These are phyloP conservation scores for Pristionchus japonicus DNA, from an alignment of 2,888 invertebrate species.

Conservation along the genomic window DNA sequence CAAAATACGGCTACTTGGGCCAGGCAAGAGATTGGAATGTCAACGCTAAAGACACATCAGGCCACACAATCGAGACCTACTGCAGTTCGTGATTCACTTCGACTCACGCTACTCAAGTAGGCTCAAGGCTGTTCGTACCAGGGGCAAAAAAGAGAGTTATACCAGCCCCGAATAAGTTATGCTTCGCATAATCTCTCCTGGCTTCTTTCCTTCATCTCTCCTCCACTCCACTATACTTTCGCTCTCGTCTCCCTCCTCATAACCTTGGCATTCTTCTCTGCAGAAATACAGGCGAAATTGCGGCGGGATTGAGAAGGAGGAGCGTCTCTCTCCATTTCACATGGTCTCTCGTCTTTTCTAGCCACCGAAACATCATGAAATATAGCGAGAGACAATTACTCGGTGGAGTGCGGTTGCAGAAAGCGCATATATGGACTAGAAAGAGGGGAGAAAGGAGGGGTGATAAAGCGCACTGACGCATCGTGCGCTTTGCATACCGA, in stretches of 20 bases:
- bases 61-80: not conserved
- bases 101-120: not conserved
- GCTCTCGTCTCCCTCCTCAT: not conserved
- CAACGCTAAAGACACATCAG: not conserved
- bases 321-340: not conserved
- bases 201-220: not conserved
- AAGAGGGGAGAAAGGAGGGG: not conserved
- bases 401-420: not conserved
- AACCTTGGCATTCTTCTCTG: conserved; percentile 39
- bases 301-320: not conserved
- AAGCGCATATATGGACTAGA: not conserved
- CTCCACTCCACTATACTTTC: conserved; percentile 24
- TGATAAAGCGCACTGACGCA: conserved; percentile 24
- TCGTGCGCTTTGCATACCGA: conserved; percentile 23
- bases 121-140: not conserved
- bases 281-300: not conserved
- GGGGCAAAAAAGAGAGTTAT: not conserved
- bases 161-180: not conserved
- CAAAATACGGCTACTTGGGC: not conserved
- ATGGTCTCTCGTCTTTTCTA: not conserved
- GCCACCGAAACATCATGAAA: not conserved
- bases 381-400: not conserved
- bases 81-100: too few species aligned
- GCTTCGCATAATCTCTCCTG: conserved; percentile 27
- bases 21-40: not conserved